Evolutionary conservation across 2,797 vertebrate genomes (phyloP).

Genomic region (Buphagus erythrorhynchus): DNA sequence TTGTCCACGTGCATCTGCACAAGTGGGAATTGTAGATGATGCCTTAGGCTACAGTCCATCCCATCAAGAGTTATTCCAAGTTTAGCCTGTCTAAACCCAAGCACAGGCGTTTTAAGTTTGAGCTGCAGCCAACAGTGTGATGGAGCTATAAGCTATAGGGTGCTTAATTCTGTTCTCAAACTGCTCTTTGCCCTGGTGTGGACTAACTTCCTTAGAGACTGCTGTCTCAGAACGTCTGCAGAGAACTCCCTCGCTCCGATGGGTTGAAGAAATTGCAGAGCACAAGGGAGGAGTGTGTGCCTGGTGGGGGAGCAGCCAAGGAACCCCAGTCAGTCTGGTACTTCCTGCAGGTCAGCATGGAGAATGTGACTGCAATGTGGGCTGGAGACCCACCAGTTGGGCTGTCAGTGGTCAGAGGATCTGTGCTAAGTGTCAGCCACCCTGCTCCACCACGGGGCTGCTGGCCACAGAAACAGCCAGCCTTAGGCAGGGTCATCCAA

Average conservation of each 20-base stretch:
- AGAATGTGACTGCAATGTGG: not conserved
- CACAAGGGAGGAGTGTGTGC: no score
- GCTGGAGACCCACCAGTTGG: not conserved
- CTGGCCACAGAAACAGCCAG: not conserved
- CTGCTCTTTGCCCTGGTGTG: not conserved
- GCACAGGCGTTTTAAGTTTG: not conserved
- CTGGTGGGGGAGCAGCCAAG: not conserved
- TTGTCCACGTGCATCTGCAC: not conserved
- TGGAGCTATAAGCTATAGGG: not conserved
- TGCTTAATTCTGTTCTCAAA: not conserved
- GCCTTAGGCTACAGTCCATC: conserved; percentile 2
- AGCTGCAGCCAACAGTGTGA: not conserved
- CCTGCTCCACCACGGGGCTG: not conserved
- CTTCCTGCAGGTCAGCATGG: not conserved
- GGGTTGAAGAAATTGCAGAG: not conserved
- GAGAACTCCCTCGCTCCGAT: not conserved
- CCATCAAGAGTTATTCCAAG: not conserved
- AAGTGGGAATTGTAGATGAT: not conserved
- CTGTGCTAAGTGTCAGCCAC: not conserved
- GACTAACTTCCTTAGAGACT: not conserved
- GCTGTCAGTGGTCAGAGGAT: not conserved
- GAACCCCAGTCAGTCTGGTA: not conserved
- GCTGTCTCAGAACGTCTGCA: not conserved
- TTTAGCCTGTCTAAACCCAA: not conserved
- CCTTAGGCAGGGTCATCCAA: not conserved